Evolutionary conservation across 2,113 vertebrate genomes (phyloP).

Genomic region (Abramis brama): DNA sequence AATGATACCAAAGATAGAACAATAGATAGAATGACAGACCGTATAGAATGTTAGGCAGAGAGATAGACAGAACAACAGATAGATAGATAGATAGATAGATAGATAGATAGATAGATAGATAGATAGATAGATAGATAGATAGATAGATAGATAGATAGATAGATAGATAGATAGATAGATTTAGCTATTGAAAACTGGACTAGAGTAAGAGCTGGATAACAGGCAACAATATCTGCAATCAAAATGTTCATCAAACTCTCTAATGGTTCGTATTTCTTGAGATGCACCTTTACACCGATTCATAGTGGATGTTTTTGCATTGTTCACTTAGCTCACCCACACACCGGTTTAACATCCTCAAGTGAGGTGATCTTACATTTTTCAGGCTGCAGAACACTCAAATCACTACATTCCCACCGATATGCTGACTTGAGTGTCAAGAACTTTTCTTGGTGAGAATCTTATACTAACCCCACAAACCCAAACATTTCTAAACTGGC

Average conservation of each 20-base stretch:
- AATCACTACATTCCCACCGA: not conserved
- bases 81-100: not conserved
- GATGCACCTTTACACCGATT: not conserved
- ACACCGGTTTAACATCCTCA: not conserved
- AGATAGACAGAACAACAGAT: not conserved
- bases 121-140: not conserved
- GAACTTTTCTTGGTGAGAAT: conserved; percentile 1
- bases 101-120: not conserved
- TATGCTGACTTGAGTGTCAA: not conserved
- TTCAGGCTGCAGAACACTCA: conserved; percentile 6
- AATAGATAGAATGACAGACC: not conserved
- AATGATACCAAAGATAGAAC: not conserved
- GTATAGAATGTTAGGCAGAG: not conserved
- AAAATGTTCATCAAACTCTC: not conserved
- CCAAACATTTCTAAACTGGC: not conserved
- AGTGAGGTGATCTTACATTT: conserved; percentile 18
- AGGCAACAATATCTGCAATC: conserved; percentile 9
- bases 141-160: not conserved
- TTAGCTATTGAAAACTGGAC: not conserved
- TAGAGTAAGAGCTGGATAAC: not conserved
- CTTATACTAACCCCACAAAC: not conserved
- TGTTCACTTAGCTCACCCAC: conserved; percentile 12
- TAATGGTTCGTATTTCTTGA: conserved; percentile 7
- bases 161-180: not conserved
- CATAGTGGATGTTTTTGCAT: not conserved